Conservation (phyloP, 2,113 vertebrate species). For the Callorhinus ursinus region DNA sequence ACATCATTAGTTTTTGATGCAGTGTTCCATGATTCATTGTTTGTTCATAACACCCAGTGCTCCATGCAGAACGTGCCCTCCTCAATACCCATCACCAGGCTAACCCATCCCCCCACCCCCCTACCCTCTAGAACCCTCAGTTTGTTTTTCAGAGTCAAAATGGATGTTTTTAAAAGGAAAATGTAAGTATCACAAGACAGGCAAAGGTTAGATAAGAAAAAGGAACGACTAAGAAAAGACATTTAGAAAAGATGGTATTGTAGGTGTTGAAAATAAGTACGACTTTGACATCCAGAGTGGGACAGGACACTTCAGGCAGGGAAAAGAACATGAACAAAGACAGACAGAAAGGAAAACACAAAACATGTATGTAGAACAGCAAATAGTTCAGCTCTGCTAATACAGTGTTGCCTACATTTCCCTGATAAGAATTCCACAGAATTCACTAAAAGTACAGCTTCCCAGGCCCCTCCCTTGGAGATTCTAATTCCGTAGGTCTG, state of each 20-base stretch:
- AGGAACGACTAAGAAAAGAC: constrained; percentile 8
- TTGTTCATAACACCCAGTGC: too few relatives aligned
- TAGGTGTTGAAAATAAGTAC: constrained; percentile 33
- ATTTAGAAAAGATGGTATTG: constrained; percentile 34
- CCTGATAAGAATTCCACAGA: neutral
- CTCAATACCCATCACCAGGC: too few relatives aligned
- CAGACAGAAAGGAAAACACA: constrained; percentile 1
- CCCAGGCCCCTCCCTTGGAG: neutral
- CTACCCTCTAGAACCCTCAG: too few relatives aligned
- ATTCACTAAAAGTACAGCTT: neutral
- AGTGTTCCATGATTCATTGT: too few relatives aligned
- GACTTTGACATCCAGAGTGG: neutral
- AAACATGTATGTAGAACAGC: neutral
- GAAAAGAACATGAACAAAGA: neutral
- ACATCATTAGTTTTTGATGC: too few relatives aligned
- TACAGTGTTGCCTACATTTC: neutral
- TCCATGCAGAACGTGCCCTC: too few relatives aligned
- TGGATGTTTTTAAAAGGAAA: constrained; percentile 42
- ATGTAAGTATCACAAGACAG: neutral
- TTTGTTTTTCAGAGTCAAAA: too few relatives aligned
- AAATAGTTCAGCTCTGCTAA: neutral
- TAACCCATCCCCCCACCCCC: too few relatives aligned
- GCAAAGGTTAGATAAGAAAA: neutral
- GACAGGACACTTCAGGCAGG: neutral
- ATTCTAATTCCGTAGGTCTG: neutral